Base-by-base conservation (phyloP, 2,113 vertebrate species). In the Stictonetta naevosa region DNA sequence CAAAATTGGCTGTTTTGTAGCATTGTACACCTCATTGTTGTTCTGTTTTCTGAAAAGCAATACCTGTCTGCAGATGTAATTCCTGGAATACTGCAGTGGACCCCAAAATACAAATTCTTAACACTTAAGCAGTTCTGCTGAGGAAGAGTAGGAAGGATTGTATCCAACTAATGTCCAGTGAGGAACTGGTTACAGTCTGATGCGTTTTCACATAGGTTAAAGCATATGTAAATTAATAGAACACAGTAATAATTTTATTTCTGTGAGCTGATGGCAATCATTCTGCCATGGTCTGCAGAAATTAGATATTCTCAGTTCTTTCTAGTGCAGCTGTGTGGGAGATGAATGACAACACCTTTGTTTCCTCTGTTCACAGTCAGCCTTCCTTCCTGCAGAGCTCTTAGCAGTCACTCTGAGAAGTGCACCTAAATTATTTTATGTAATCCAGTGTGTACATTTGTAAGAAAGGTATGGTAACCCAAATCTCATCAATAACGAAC, bases 201-300 rank as follows among this genome's bases (percentile, higher is more conserved):
- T 63, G 50, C 6, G 59, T 74, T 80, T 82, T 68, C 69, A 46
- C 11, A 6, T 89, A 34, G 31, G 56, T 81, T 66, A 72, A 84
- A 93, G 36, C 2, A 0, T 81, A 44, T 67, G 31, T 71, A 80
- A 92, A 78, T 56, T 44, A 77, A 60, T 36, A 48, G 18, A 11
- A 60, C 66, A 44, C 26, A 58, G 46, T 92, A 86, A 83, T 75
- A 83, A 76, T 59, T 91, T 82, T 88, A 40, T 92, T 95, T 88
- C 53, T 76, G 10, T 80, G 48, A 95, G 42, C 42, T 76, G 76
- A 64, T 94, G n/a, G 21, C 25, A 68, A 14, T 88, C 42, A 71
- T 50, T 64, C 40, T 59, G 52, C 25, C n/a, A 23, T 81, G 28
- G 15, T 66, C 59, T 73, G 38, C 25, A 66, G 77, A 89, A 50